Percentiles rank a stretch among this genome's conserved stretches.
These are phyloP conservation scores for Datnioides undecimradiatus DNA, from an alignment of 2,113 vertebrate genomes.

Conservation along the genomic window DNA sequence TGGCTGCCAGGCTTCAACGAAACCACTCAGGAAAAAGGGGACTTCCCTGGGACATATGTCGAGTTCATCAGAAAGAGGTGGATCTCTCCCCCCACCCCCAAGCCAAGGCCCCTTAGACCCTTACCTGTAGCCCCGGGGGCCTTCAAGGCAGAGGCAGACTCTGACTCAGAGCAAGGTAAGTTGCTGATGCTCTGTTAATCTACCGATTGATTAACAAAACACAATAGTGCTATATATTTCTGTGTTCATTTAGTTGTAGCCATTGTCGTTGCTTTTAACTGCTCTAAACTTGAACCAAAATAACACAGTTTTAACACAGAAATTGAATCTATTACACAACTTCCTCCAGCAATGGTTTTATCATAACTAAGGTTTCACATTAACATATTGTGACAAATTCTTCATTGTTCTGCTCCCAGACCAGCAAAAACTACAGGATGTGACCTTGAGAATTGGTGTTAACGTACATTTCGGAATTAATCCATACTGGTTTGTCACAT, in stretches of 20 bases:
- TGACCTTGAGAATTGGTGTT: not conserved
- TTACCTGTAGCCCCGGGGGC: constrained; percentile 92
- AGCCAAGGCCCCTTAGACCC: constrained; percentile 94
- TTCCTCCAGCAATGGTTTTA: not conserved
- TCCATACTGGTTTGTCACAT: not conserved
- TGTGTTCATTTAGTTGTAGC: not conserved
- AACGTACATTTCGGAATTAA: not conserved
- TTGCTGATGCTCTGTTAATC: not conserved
- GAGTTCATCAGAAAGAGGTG: constrained; percentile 95
- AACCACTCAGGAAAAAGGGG: constrained; percentile 95
- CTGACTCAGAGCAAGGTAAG: constrained; percentile 93
- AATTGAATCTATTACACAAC: not conserved
- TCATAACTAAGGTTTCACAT: not conserved
- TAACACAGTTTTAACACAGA: not conserved
- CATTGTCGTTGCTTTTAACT: no score
- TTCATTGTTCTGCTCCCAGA: not conserved
- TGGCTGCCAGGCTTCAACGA: constrained; percentile 97
- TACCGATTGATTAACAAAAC: not conserved
- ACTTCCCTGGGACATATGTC: constrained; percentile 98
- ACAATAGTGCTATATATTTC: not conserved
- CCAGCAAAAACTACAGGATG: not conserved
- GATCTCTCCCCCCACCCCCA: constrained; percentile 96
- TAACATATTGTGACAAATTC: not conserved
- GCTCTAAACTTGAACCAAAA: not conserved
- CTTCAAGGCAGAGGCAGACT: constrained; percentile 87